Conservation (phyloP, 1,140 invertebrate genomes). For the Periplaneta americana region DNA sequence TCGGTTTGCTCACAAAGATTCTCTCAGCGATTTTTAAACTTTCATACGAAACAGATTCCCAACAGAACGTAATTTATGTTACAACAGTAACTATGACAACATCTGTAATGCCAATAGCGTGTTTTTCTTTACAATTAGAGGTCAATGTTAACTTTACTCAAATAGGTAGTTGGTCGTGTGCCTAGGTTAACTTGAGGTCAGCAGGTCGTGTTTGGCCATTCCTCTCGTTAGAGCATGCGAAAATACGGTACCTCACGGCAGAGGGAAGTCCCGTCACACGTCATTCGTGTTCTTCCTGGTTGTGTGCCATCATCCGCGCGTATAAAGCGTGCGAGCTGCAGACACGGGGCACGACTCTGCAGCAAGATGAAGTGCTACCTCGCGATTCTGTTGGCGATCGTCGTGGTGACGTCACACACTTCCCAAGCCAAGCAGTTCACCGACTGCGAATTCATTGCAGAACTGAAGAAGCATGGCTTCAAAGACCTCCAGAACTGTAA, state of each 20-base stretch:
- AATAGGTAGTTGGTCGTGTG: too few species aligned
- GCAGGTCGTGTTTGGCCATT: too few species aligned
- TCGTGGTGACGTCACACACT: background rate
- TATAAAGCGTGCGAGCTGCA: background rate
- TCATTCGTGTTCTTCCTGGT: background rate
- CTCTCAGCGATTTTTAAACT: too few species aligned
- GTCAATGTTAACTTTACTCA: too few species aligned
- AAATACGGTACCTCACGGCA: background rate
- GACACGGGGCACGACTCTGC: background rate
- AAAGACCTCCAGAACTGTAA: background rate
- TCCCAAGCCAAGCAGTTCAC: background rate
- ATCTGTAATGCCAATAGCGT: too few species aligned
- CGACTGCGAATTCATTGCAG: background rate
- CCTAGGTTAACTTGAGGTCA: too few species aligned
- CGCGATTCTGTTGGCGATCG: background rate
- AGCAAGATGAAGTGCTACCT: background rate
- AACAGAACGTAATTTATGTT: too few species aligned
- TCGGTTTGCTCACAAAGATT: too few species aligned
- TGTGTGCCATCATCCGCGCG: background rate
- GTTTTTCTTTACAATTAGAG: too few species aligned
- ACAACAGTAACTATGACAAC: too few species aligned
- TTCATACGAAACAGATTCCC: too few species aligned
- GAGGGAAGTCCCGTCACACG: background rate
- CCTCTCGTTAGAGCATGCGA: too few species aligned
- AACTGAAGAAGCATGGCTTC: background rate